Conservation (phyloP, 2,888 invertebrate species). For the Drepanosiphum platanoidis region DNA sequence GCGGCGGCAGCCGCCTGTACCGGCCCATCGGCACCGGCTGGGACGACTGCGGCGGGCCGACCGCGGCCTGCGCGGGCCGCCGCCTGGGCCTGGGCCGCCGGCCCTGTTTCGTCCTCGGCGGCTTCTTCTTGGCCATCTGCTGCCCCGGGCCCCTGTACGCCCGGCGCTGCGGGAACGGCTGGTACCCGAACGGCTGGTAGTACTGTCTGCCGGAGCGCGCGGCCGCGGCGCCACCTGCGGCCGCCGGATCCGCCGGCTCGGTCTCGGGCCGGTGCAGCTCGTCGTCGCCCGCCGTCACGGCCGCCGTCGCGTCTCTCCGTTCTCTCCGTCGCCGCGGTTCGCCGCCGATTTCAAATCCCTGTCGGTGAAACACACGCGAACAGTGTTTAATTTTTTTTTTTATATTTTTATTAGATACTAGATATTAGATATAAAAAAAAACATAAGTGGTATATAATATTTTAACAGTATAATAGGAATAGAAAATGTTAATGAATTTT, state of each 20-base stretch:
- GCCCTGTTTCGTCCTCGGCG: not conserved
- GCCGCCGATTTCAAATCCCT: conserved; percentile 2
- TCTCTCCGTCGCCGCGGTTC: not conserved
- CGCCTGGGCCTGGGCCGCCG: not conserved
- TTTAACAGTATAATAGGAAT: no score
- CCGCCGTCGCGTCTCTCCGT: not conserved
- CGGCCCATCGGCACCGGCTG: not conserved
- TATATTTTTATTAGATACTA: no score
- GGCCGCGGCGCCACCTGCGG: not conserved
- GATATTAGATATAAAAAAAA: no score
- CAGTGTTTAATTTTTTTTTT: no score
- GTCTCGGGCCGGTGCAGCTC: not conserved
- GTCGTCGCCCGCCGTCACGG: not conserved
- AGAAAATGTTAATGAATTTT: no score
- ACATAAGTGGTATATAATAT: no score
- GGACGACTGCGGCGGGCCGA: not conserved
- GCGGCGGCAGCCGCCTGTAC: conserved; percentile 27
- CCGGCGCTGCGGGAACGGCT: conserved; percentile 25
- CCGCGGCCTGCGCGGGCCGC: conserved; percentile 1
- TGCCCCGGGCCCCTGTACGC: conserved; percentile 2
- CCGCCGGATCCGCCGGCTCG: not conserved
- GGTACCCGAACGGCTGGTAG: conserved; percentile 19
- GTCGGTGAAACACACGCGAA: no score
- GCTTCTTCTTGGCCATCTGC: conserved; percentile 8
- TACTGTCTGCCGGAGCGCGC: conserved; percentile 18